Percentiles rank a stretch among this genome's conserved stretches.
These are phyloP conservation scores for Crotalus adamanteus DNA, from an alignment of 2,797 vertebrate genomes.

Conservation along the genomic window DNA sequence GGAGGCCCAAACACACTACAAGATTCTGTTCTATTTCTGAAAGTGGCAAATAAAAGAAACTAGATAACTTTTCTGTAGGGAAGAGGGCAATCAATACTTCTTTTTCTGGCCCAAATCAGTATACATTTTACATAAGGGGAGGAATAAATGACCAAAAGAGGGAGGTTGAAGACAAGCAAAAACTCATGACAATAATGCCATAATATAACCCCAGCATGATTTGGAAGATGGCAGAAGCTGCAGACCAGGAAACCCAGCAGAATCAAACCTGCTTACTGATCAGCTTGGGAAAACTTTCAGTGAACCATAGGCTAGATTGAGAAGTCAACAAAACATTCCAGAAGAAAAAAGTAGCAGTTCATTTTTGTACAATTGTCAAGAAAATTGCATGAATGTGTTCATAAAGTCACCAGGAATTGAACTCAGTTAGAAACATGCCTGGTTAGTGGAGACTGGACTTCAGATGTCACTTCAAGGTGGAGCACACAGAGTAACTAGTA, in stretches of 20 bases:
- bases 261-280: not conserved
- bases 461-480: not conserved
- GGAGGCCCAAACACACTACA: not conserved
- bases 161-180: not conserved
- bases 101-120: not conserved
- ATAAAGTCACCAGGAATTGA: not conserved
- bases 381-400: not conserved
- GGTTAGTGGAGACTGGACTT: not conserved
- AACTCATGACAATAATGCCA: not conserved
- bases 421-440: not conserved
- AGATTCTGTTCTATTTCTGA: not conserved
- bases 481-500: not conserved
- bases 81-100: not conserved
- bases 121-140: not conserved
- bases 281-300: not conserved
- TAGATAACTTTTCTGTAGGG: not conserved
- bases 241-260: not conserved
- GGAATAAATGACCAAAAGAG: not conserved
- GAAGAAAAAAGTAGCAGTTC: not conserved
- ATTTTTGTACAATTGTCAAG: not conserved
- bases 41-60: not conserved
- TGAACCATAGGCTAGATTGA: not conserved
- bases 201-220: not conserved
- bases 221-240: not conserved
- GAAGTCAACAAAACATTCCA: not conserved